Conservation (phyloP, 2,797 vertebrate species). For the Chaetodon trifasciatus region DNA sequence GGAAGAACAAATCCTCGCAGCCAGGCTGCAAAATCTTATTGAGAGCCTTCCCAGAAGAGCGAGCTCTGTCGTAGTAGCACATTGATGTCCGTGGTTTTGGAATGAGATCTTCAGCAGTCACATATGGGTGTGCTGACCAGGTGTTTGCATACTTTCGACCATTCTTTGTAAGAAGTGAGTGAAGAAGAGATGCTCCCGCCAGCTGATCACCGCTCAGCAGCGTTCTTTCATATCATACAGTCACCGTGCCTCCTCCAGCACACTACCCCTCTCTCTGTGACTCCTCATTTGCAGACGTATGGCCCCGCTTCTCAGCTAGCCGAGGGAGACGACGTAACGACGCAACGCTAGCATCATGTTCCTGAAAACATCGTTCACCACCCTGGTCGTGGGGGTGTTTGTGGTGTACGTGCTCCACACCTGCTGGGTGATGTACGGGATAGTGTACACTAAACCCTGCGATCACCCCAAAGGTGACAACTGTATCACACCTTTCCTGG, state of each 20-base stretch:
- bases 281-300: slow-evolving; percentile 61
- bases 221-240: background rate
- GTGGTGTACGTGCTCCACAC: slow-evolving; percentile 96
- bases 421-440: slow-evolving; percentile 99
- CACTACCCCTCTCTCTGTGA: background rate
- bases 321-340: slow-evolving; percentile 27
- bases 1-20: background rate
- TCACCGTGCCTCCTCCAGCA: background rate
- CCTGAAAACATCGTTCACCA: slow-evolving; percentile 91
- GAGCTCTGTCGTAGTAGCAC: background rate
- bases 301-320: slow-evolving; percentile 65
- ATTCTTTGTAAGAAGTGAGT: background rate
- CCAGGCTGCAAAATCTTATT: background rate
- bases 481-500: slow-evolving; percentile 92
- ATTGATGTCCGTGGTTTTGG: background rate
- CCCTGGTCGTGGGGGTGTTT: slow-evolving; percentile 94
- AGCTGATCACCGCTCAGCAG: background rate
- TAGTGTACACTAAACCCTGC: slow-evolving; percentile 96
- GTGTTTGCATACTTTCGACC: background rate
- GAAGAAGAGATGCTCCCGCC: background rate
- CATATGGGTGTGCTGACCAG: background rate
- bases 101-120: background rate
- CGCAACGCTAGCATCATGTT: slow-evolving; percentile 77
- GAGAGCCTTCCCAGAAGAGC: background rate
- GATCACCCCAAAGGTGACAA: slow-evolving; percentile 76